These are phyloP conservation scores for Danio tinwini DNA, from an alignment of 2,797 vertebrate species.

Conservation along the genomic window DNA sequence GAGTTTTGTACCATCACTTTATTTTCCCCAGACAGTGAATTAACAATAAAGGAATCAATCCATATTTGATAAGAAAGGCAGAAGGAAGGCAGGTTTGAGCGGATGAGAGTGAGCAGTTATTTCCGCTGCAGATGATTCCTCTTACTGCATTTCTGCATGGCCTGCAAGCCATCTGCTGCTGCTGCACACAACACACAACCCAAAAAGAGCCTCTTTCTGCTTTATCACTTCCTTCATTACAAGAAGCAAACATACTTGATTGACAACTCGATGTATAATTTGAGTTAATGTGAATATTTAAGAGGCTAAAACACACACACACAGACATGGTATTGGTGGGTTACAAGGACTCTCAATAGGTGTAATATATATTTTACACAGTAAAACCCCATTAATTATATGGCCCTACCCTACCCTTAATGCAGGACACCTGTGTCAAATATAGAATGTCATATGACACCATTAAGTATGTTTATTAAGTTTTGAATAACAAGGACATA, in stretches of 20 bases:
- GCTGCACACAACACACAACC: background rate
- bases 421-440: no score
- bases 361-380: no score
- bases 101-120: constrained; percentile 27
- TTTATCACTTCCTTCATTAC: constrained; percentile 15
- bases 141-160: constrained; percentile 28
- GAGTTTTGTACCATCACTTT: background rate
- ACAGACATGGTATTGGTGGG: background rate
- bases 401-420: no score
- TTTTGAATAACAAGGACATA: no score
- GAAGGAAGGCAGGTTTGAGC: background rate
- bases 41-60: background rate
- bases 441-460: no score
- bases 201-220: background rate
- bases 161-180: constrained; percentile 28
- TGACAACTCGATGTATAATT: constrained; percentile 14
- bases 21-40: background rate
- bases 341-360: no score
- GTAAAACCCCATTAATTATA: no score
- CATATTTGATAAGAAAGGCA: background rate
- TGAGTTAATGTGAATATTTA: background rate
- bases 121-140: constrained; percentile 37
- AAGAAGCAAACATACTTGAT: constrained; percentile 22
- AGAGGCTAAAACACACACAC: background rate
- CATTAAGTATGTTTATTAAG: no score